Percentiles rank a stretch among this genome's conserved stretches.
Conservation (phyloP, 2,888 invertebrate genomes). For the Falcaria lacertinaria region DNA sequence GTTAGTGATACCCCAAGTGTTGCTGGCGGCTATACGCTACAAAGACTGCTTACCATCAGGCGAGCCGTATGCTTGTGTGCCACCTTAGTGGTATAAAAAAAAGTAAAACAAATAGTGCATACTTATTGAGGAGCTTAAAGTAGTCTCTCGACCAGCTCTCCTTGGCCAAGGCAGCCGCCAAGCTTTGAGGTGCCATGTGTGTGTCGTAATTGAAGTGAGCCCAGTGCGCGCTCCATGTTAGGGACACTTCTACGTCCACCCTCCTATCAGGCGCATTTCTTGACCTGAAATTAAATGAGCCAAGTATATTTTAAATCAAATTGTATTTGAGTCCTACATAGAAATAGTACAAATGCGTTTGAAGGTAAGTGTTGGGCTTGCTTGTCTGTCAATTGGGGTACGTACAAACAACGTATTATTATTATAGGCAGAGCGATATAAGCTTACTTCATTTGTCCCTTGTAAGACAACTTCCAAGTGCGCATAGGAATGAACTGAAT, state of each 20-base stretch:
- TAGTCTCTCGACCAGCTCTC: slow-evolving; percentile 84
- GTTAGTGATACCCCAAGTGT: too few species aligned
- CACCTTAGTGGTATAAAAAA: neutral
- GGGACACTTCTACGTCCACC: slow-evolving; percentile 76
- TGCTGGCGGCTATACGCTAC: too few species aligned
- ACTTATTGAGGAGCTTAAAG: slow-evolving; percentile 83
- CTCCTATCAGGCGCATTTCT: slow-evolving; percentile 41
- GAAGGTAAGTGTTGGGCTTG: too few species aligned
- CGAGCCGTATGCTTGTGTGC: too few species aligned
- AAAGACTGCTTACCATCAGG: too few species aligned
- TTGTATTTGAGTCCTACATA: too few species aligned
- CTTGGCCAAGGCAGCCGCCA: slow-evolving; percentile 82
- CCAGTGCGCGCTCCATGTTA: slow-evolving; percentile 81
- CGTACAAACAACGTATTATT: too few species aligned
- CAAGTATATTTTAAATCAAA: too few species aligned
- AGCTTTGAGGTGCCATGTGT: slow-evolving; percentile 79
- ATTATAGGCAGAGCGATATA: too few species aligned
- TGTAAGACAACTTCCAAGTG: slow-evolving; percentile 82
- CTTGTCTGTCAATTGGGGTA: too few species aligned
- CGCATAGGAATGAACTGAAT: slow-evolving; percentile 83
- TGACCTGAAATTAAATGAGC: too few species aligned
- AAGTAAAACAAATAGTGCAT: slow-evolving; percentile 21
- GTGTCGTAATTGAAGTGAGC: slow-evolving; percentile 84
- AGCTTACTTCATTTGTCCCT: slow-evolving; percentile 82
- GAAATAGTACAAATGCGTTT: too few species aligned